Base-by-base conservation (phyloP, 1,140 invertebrate species). In the Littorina saxatilis region DNA sequence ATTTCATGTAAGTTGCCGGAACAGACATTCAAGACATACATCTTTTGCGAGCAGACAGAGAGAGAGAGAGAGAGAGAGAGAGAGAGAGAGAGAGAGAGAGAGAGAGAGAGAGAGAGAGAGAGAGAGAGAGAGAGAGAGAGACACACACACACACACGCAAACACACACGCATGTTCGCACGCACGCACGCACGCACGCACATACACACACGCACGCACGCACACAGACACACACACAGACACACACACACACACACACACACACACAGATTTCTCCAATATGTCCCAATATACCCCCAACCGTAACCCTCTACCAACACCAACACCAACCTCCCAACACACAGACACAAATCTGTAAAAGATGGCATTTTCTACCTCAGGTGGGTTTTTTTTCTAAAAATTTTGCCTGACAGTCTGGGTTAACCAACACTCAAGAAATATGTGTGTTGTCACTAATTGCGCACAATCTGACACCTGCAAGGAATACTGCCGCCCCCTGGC, bases 391-490 rank as follows among this genome's bases (percentile, higher is more conserved):
- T 11, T 9, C 58, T 23, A 61, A 23, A 9, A 23, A 23, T 23
- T 23, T 29, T 4, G 58, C 5, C 58, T 23, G 27, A 61, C 7
- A 61, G n/a, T 9, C 7, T 7, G 20, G 70, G n/a, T n/a, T n/a
- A n/a, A 43, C 37, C 9, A 11, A n/a, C 23, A 20, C 70, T 37
- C 17, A 39, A 40, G 40, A 17, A 7, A 29, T 68, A 37, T 23
- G 37, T 29, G 7, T 7, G n/a, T 39, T 73, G 70, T 73, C 70
- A 73, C 74, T 76, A 58, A 76, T 76, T 76, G 50, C 35, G 20
- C 74, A 76, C 29, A 76, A 76, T 37, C 74, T 32, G 74, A 76
- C 50, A 76, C 74, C 74, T 58, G 50, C 50, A 11, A 29, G 35
- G 74, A 47, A 55, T 29, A 52, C 13, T 76, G 74, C 35, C 50